Percentiles rank a stretch among this genome's conserved stretches.
Conservation (phyloP, 2,113 vertebrate genomes). For the Beaufortia kweichowensis region DNA sequence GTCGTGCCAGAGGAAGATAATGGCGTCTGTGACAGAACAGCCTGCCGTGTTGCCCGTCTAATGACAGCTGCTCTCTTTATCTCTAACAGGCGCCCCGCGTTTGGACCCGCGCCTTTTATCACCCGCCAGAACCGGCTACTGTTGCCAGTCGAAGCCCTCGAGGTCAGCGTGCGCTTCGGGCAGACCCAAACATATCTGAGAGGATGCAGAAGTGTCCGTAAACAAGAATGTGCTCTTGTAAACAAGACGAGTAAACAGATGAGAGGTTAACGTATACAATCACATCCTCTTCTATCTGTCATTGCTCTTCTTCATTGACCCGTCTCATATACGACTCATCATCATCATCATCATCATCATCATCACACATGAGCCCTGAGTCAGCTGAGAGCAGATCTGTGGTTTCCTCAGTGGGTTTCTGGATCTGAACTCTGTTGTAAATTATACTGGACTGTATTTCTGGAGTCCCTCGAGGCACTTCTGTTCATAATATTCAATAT, state of each 20-base stretch:
- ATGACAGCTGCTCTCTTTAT: slow-evolving; percentile 56
- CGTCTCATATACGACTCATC: neutral
- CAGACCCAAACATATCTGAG: slow-evolving; percentile 10
- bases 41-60: slow-evolving; percentile 53
- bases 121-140: slow-evolving; percentile 30
- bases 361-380: too few species aligned
- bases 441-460: slow-evolving; percentile 47
- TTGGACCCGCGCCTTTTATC: slow-evolving; percentile 44
- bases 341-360: too few species aligned
- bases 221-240: slow-evolving; percentile 4
- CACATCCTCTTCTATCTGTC: slow-evolving; percentile 23
- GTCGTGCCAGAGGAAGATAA: slow-evolving; percentile 75
- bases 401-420: slow-evolving; percentile 37
- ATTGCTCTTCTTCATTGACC: neutral
- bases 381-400: slow-evolving; percentile 43
- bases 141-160: slow-evolving; percentile 15
- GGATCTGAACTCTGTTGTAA: slow-evolving; percentile 33
- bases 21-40: slow-evolving; percentile 68
- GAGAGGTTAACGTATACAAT: slow-evolving; percentile 15
- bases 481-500: slow-evolving; percentile 59
- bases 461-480: slow-evolving; percentile 50
- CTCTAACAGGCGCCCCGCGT: slow-evolving; percentile 34
- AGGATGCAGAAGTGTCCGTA: too few species aligned
- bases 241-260: slow-evolving; percentile 27
- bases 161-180: slow-evolving; percentile 1